Base-by-base conservation (phyloP, 2,888 invertebrate genomes). In the Oxyteleia sp. region DNA sequence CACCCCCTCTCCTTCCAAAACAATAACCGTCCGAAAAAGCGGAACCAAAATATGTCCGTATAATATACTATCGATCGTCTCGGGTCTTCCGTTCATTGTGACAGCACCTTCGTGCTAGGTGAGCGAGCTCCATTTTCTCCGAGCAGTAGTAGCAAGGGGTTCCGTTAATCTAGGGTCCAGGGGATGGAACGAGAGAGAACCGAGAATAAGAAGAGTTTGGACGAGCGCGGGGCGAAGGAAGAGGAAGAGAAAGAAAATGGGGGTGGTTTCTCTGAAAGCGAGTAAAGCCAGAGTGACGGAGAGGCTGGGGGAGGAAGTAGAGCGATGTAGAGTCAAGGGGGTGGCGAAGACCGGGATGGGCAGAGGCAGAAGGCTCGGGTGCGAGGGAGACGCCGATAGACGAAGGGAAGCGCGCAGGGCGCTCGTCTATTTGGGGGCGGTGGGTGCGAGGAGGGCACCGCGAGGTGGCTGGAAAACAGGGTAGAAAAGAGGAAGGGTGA, bases 101-200 rank as follows among this genome's bases (percentile, higher is more conserved):
- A 87, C 89, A 88, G 88, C 87, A 91, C 89, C 90, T 91, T 90
- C 86, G 88, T 84, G 87, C 87, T 91, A 91, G 91, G 92, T 91
- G 90, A 89, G 90, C 88, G 87, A 86, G 87, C 89, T 91, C 90
- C 89, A 89, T 90, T 90, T 88, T 88, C 90, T 85, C 87, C 66
- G 86, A 74, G 84, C 59, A 16, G 49, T 35, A 55, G 72, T 59
- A 59, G 72, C 87, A 89, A 89, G 91, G 91, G 92, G 91, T 90
- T 92, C 90, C 89, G 91, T 92, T 92, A 92, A 92, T 92, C 92
- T 89, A 89, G 89, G 89, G 89, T 90, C 91, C 89, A 84, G 88
- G 88, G 89, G 88, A 88, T 83, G 87, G 88, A 87, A 72, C 68
- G 74, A 59, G 59, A 57, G 76, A 59, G 71, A 79, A 63, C 69